phyloP scores from a whole-genome alignment of 2,888 invertebrate genomes.

The Ormyrus labotus region DNA sequence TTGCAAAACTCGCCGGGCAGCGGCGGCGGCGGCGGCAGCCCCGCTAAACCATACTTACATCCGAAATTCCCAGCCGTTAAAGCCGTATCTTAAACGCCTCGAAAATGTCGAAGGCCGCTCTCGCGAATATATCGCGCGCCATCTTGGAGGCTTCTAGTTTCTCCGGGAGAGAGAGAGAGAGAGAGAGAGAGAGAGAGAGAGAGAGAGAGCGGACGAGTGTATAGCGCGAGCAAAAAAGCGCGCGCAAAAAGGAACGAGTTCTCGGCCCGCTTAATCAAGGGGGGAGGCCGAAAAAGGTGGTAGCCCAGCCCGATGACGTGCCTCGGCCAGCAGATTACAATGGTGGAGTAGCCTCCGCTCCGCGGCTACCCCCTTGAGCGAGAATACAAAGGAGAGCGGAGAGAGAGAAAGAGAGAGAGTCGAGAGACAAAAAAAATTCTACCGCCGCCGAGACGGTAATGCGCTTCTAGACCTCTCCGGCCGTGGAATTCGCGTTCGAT shows the following conservation, averaged over 20 bases:
- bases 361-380: constrained; percentile 26
- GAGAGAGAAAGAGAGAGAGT: constrained; percentile 16
- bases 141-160: constrained; percentile 29
- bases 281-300: constrained; percentile 29
- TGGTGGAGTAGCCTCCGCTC: constrained; percentile 2
- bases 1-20: constrained; percentile 25
- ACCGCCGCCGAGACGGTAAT: no score
- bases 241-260: no score
- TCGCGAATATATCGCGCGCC: constrained; percentile 5
- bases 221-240: background rate
- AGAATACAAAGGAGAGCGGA: background rate
- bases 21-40: background rate
- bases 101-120: constrained; percentile 26
- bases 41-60: constrained; percentile 47
- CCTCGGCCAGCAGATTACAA: constrained; percentile 40
- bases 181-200: background rate
- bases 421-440: background rate
- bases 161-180: background rate
- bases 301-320: constrained; percentile 24
- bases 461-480: no score
- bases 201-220: background rate
- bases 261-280: background rate
- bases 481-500: no score
- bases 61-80: constrained; percentile 44
- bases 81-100: constrained; percentile 19